phyloP scores from a whole-genome alignment of 1,140 invertebrate genomes.

The Protaetia brevitarsis region DNA sequence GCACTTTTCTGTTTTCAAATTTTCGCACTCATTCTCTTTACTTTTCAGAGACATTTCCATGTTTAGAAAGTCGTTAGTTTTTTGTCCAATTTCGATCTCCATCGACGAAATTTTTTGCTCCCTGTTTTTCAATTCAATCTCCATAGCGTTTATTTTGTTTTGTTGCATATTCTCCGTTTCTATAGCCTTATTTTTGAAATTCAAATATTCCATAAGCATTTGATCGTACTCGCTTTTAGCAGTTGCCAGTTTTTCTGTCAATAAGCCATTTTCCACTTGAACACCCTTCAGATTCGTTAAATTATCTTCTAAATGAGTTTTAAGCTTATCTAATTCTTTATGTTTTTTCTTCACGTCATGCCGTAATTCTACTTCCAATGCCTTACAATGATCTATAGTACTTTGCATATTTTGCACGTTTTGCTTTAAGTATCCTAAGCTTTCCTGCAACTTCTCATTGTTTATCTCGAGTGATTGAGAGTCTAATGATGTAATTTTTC shows the following conservation, averaged over 20 bases:
- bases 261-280: not conserved
- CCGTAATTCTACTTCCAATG: not conserved
- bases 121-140: not conserved
- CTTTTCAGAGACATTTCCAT: not conserved
- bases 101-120: not conserved
- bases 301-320: too few species aligned
- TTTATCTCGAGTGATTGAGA: not conserved
- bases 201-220: not conserved
- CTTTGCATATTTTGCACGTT: not conserved
- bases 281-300: not conserved
- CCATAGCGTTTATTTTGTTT: not conserved
- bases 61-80: not conserved
- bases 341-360: not conserved
- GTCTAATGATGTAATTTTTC: not conserved
- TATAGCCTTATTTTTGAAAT: not conserved
- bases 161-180: not conserved
- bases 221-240: not conserved
- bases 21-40: not conserved
- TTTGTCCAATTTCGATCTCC: not conserved
- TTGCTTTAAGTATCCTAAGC: not conserved
- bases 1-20: not conserved
- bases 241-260: not conserved
- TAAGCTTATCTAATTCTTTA: not conserved
- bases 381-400: not conserved
- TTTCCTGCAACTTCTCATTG: not conserved